phyloP scores from a whole-genome alignment of 2,113 vertebrate species.

The Zeus faber region DNA sequence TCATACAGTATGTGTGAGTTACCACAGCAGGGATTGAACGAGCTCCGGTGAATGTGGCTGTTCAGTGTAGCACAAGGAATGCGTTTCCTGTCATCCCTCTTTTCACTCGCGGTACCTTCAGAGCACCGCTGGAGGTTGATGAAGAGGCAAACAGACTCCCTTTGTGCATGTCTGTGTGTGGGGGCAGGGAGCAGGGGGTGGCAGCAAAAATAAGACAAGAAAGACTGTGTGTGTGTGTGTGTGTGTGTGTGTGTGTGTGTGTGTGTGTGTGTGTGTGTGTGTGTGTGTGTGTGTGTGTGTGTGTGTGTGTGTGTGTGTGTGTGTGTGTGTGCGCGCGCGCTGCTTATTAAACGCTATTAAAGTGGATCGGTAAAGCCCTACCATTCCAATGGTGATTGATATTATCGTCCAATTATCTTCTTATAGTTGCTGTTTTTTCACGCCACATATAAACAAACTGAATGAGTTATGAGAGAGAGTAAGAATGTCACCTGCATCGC shows the following conservation, averaged over 20 bases:
- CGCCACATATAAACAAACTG: too few relatives aligned
- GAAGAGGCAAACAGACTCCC: conserved; percentile 35
- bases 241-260: conserved; percentile 12
- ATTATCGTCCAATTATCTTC: too few relatives aligned
- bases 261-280: conserved; percentile 12
- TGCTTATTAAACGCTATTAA: too few relatives aligned
- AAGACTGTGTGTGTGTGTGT: not conserved
- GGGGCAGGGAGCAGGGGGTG: not conserved
- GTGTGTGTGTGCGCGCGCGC: conserved; percentile 5
- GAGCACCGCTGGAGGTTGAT: conserved; percentile 26
- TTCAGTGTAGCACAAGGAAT: conserved; percentile 33
- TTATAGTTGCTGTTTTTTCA: too few relatives aligned
- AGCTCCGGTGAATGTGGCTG: conserved; percentile 18
- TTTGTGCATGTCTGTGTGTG: conserved; percentile 42
- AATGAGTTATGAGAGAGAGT: too few relatives aligned
- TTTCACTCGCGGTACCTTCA: conserved; percentile 12
- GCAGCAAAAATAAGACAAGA: not conserved
- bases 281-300: conserved; percentile 1
- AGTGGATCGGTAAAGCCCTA: too few relatives aligned
- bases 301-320: conserved; percentile 7
- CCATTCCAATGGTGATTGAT: too few relatives aligned
- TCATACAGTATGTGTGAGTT: not conserved
- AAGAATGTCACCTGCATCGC: too few relatives aligned
- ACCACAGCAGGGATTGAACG: not conserved
- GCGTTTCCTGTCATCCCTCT: conserved; percentile 30